Evolutionary conservation across 1,140 invertebrate genomes (phyloP).

Genomic region (Dreissena polymorpha): DNA sequence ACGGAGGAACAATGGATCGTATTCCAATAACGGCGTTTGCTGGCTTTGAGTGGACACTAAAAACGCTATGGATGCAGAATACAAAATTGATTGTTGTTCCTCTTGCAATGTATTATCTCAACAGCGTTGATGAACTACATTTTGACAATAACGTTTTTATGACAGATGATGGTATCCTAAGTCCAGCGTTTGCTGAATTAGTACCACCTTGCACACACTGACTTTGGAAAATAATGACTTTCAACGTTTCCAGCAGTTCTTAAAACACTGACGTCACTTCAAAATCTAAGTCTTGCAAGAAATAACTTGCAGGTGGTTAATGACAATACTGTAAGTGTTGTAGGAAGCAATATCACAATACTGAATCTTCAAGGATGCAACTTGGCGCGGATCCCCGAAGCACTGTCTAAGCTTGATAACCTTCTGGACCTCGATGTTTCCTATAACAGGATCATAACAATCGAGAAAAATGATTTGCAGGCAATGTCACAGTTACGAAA

Average conservation of each 20-base stretch:
- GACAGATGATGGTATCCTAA: slow-evolving; percentile 40
- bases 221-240: slow-evolving; percentile 40
- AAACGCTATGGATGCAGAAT: slow-evolving; percentile 32
- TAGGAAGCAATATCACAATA: slow-evolving; percentile 39
- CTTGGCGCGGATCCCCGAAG: slow-evolving; percentile 42
- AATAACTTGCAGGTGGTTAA: slow-evolving; percentile 41
- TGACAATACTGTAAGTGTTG: slow-evolving; percentile 18
- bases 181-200: slow-evolving; percentile 45
- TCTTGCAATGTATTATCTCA: slow-evolving; percentile 33
- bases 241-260: slow-evolving; percentile 41
- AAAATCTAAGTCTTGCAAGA: slow-evolving; percentile 43
- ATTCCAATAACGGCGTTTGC: slow-evolving; percentile 35
- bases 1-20: slow-evolving; percentile 32
- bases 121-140: slow-evolving; percentile 29
- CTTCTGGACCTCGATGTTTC: slow-evolving; percentile 41
- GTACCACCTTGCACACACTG: slow-evolving; percentile 3
- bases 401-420: slow-evolving; percentile 23
- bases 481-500: neutral
- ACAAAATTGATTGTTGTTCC: slow-evolving; percentile 40
- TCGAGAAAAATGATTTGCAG: slow-evolving; percentile 49
- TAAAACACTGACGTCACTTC: slow-evolving; percentile 13
- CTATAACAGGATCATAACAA: slow-evolving; percentile 39
- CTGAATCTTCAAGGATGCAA: slow-evolving; percentile 33
- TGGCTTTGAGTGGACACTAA: slow-evolving; percentile 38
- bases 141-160: slow-evolving; percentile 45